Evolutionary conservation across 2,888 invertebrate species (phyloP), one percentile per base, ranked within the genome.

Genomic region (Saturnia pavonia): DNA sequence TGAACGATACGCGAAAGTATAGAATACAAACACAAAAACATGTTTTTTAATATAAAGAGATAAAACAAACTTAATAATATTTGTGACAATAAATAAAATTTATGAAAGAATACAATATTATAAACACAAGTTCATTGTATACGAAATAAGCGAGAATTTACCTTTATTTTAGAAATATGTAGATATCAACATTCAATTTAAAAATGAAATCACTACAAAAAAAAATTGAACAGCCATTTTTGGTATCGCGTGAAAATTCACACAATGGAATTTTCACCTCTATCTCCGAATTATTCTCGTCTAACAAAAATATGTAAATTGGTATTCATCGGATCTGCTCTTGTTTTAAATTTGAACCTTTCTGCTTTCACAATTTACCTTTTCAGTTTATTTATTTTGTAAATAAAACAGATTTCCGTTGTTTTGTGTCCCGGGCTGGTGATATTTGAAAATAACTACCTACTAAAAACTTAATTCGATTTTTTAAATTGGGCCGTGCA

Each of bases 251-350:
- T 65, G 16, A 11, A n/a, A 40, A 1, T 65, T 65, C 40, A 65
- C 19, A 19, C 7, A 65, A 40, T 65, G 65, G 65, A 40, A 65
- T 65, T 65, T 65, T 65, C 40, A 40, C 40, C 40, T 65, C 40
- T 19, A 65, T 40, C 65, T 11, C 1, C 2, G 40, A 40, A 65
- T 40, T 65, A 65, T 19, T 65, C 40, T 34, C 8, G 9, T 40
- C 22, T 40, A 40, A 65, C 70, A 51, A 70, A 69, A 70, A 70
- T 70, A 70, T 70, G 51, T 66, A 70, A 70, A 70, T 70, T 65
- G 70, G 25, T 48, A 65, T 66, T 66, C 70, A 48, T 66, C 34
- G 70, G 65, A 66, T n/a, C 70, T 51, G 63, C 66, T 70, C 65
- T 48, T 66, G 51, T 70, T 65, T 63, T 40, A 65, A 65, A n/a